Percentiles rank a stretch among this genome's conserved stretches.
These are phyloP conservation scores for Drosophila birchii DNA, from an alignment of 2,888 invertebrate genomes.

Conservation along the genomic window DNA sequence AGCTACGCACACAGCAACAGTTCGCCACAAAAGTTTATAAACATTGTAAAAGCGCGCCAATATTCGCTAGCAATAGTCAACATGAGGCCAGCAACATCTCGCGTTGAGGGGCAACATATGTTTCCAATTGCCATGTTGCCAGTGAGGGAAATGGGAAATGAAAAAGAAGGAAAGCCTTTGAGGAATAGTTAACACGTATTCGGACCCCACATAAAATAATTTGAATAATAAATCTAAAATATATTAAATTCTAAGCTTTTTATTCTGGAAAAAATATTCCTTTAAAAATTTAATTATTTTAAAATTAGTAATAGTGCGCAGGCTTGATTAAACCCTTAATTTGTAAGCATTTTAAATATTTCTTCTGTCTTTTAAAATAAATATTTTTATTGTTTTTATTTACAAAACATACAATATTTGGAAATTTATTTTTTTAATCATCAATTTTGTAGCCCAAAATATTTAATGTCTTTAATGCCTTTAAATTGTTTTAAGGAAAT, in stretches of 20 bases:
- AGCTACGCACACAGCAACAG: constrained; percentile 52
- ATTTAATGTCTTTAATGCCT: not conserved
- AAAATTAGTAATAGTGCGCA: no score
- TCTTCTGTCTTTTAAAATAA: not conserved
- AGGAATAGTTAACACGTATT: not conserved
- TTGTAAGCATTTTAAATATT: not conserved
- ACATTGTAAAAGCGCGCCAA: constrained; percentile 33
- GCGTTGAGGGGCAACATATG: not conserved
- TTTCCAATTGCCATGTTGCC: constrained; percentile 3
- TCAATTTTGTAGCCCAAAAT: not conserved
- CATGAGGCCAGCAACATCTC: constrained; percentile 20
- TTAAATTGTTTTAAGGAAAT: not conserved
- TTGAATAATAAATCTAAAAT: not conserved
- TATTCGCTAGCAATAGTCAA: not conserved
- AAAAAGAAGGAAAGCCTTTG: not conserved
- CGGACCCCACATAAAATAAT: not conserved
- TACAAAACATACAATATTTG: not conserved
- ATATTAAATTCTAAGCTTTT: not conserved
- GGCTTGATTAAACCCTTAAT: not conserved
- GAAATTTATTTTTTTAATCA: not conserved
- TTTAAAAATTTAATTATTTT: not conserved
- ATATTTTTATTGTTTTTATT: not conserved
- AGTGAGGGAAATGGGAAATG: not conserved
- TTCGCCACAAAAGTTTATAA: constrained; percentile 39
- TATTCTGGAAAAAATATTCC: not conserved